Evolutionary conservation across 1,140 invertebrate genomes (phyloP).

Genomic region (Harpegnathos saltator): DNA sequence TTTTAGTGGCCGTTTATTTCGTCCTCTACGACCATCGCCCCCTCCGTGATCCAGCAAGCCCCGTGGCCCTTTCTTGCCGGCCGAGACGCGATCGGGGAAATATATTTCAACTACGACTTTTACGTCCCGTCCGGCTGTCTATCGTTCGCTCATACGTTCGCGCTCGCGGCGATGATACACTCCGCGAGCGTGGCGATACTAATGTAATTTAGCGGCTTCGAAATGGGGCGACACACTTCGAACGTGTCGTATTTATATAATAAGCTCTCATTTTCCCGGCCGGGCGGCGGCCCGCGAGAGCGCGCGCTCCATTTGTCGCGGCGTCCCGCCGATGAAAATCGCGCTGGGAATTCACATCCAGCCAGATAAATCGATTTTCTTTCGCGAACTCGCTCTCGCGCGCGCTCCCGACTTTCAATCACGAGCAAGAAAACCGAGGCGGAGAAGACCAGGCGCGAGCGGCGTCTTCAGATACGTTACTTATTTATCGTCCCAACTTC

Average conservation of each 20-base stretch:
- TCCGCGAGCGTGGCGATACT: not conserved
- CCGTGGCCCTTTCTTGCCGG: not conserved
- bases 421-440: conserved; percentile 9
- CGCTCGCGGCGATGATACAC: not conserved
- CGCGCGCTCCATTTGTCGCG: not conserved
- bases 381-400: not conserved
- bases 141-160: not conserved
- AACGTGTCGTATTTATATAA: not conserved
- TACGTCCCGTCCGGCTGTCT: conserved; percentile 13
- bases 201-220: not conserved
- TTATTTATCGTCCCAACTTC: too few species aligned
- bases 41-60: not conserved
- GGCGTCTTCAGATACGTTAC: too few species aligned
- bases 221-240: not conserved
- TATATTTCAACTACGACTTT: conserved; percentile 35
- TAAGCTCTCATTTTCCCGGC: not conserved
- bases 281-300: too few species aligned
- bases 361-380: conserved; percentile 13
- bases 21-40: not conserved
- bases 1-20: conserved; percentile 28
- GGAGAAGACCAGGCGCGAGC: not conserved
- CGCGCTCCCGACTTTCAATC: conserved; percentile 1
- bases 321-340: not conserved
- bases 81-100: not conserved
- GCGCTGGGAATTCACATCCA: not conserved